A percentile compares a stretch with the other conserved stretches of the same genome.
Conservation (phyloP, 2,113 vertebrate species). For the Dinomys branickii region DNA sequence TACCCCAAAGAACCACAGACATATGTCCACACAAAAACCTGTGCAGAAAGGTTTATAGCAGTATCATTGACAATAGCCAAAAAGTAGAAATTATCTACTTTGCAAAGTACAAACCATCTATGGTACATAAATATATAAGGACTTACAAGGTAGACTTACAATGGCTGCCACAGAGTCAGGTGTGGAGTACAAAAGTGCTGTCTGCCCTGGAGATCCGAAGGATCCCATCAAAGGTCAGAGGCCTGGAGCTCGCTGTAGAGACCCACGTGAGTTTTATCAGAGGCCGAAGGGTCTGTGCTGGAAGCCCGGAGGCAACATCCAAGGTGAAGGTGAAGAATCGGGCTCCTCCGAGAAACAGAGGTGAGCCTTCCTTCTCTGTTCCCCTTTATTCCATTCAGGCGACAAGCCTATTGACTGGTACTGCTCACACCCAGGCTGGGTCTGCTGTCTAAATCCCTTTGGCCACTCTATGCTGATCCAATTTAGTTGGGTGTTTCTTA, state of each 20-base stretch:
- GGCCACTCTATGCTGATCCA: neutral
- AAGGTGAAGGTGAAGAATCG: neutral
- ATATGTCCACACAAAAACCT: neutral
- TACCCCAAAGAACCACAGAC: neutral
- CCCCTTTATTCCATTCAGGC: neutral
- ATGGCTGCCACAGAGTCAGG: neutral
- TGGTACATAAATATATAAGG: neutral
- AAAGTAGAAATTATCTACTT: neutral
- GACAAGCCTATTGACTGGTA: neutral
- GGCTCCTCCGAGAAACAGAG: neutral
- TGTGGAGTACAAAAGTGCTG: neutral
- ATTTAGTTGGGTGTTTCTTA: neutral
- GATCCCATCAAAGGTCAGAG: neutral
- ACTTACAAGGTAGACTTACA: neutral
- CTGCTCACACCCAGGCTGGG: neutral
- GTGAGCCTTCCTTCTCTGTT: neutral
- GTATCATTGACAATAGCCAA: neutral
- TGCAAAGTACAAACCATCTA: neutral
- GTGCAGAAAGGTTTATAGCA: neutral
- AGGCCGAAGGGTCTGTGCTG: neutral
- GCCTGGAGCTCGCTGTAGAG: neutral
- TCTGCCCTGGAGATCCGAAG: neutral
- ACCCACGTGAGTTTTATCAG: neutral
- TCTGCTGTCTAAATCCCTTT: neutral
- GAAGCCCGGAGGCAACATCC: neutral